Conservation (phyloP, 2,888 invertebrate species). For the Danaus chrysippus region DNA sequence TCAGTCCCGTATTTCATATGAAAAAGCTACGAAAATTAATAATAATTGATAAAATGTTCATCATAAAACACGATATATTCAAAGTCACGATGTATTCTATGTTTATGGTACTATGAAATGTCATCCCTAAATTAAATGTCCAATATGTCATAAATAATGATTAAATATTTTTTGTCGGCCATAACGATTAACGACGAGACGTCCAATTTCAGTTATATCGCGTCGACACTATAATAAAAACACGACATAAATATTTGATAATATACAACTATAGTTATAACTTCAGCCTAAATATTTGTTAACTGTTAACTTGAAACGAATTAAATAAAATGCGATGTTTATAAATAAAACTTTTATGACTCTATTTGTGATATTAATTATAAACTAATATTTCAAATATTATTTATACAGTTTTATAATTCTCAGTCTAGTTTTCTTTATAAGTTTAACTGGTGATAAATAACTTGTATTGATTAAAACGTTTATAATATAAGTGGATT, state of each 20-base stretch:
- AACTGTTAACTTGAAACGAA: conserved; percentile 17
- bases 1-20: not conserved
- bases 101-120: conserved; percentile 27
- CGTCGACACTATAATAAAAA: conserved; percentile 44
- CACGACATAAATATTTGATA: conserved; percentile 42
- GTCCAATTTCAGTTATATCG: conserved; percentile 43
- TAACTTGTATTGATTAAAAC: too few species aligned
- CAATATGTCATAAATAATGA: conserved; percentile 43
- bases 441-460: too few species aligned
- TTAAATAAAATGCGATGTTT: conserved; percentile 4
- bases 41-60: conserved; percentile 1
- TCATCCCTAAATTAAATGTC: conserved; percentile 36
- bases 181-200: conserved; percentile 37
- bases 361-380: too few species aligned
- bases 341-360: too few species aligned
- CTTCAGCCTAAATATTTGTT: conserved; percentile 43
- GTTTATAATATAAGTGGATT: too few species aligned
- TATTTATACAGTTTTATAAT: too few species aligned
- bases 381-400: too few species aligned
- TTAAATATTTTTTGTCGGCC: conserved; percentile 42
- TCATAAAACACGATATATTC: not conserved
- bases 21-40: not conserved
- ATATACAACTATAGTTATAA: conserved; percentile 36
- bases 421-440: too few species aligned
- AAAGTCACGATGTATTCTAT: conserved; percentile 9